Conservation (phyloP, 2,888 invertebrate species). For the Idaea dimidiata region DNA sequence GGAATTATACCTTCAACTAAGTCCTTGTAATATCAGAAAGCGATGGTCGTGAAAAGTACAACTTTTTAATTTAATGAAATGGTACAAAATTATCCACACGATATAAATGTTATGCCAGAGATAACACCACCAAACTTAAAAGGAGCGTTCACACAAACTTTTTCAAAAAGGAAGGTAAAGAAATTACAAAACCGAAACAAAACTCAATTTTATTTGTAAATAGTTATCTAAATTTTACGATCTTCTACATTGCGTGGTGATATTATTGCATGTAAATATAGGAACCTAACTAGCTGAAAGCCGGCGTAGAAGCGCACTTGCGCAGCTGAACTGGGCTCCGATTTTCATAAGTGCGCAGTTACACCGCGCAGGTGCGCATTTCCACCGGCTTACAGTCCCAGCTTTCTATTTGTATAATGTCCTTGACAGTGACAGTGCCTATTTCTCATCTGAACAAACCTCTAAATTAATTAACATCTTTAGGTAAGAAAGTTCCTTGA, state of each 20-base stretch:
- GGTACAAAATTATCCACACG: background rate
- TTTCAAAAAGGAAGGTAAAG: background rate
- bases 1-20: background rate
- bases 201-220: background rate
- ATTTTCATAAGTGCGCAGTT: no score
- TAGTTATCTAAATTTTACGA: background rate
- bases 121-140: background rate
- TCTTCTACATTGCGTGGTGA: background rate
- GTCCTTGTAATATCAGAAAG: background rate
- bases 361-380: no score
- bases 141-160: background rate
- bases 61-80: background rate
- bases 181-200: background rate
- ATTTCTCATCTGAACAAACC: background rate
- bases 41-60: background rate
- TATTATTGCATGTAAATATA: background rate
- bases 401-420: background rate
- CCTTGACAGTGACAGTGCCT: background rate
- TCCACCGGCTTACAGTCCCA: no score
- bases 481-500: constrained; percentile 87
- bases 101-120: background rate
- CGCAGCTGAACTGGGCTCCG: no score
- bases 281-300: background rate
- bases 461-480: background rate
- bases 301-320: no score